These are phyloP conservation scores for Polydrusus pterygomalis DNA, from an alignment of 2,888 invertebrate genomes.

Conservation along the genomic window DNA sequence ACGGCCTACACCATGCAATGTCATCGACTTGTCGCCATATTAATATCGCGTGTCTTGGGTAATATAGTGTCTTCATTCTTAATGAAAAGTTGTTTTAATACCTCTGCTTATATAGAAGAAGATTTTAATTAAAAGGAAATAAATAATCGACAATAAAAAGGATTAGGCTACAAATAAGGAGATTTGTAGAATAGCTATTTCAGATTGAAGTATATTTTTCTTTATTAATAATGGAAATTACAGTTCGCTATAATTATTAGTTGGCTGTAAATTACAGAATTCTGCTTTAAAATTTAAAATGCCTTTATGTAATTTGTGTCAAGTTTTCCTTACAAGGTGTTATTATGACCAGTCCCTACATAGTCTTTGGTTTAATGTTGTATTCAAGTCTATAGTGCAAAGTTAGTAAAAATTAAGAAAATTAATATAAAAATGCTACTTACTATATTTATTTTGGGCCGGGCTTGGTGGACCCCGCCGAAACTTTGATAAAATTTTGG, in stretches of 20 bases:
- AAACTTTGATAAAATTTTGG: too few relatives aligned
- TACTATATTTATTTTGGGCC: too few relatives aligned
- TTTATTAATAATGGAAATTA: conserved; percentile 49
- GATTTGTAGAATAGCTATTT: conserved; percentile 50
- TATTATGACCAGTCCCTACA: too few relatives aligned
- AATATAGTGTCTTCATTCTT: conserved; percentile 68
- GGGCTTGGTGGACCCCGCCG: too few relatives aligned
- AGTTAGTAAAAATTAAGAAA: too few relatives aligned
- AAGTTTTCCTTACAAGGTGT: neutral
- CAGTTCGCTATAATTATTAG: conserved; percentile 35
- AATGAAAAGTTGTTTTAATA: conserved; percentile 67
- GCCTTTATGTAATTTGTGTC: conserved; percentile 31
- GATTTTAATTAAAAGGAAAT: conserved; percentile 55
- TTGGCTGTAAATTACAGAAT: conserved; percentile 9
- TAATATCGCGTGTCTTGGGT: conserved; percentile 69
- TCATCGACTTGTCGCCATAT: conserved; percentile 72
- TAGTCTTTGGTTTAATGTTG: neutral
- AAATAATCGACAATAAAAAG: conserved; percentile 51
- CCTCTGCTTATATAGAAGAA: conserved; percentile 62
- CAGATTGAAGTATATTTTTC: conserved; percentile 38
- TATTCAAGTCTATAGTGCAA: too few relatives aligned
- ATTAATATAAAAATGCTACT: too few relatives aligned
- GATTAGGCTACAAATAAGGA: conserved; percentile 44
- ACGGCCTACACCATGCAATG: conserved; percentile 70
- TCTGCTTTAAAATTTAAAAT: conserved; percentile 24